phyloP scores from a whole-genome alignment of 1,140 invertebrate genomes.

The Drosophila ambigua region DNA sequence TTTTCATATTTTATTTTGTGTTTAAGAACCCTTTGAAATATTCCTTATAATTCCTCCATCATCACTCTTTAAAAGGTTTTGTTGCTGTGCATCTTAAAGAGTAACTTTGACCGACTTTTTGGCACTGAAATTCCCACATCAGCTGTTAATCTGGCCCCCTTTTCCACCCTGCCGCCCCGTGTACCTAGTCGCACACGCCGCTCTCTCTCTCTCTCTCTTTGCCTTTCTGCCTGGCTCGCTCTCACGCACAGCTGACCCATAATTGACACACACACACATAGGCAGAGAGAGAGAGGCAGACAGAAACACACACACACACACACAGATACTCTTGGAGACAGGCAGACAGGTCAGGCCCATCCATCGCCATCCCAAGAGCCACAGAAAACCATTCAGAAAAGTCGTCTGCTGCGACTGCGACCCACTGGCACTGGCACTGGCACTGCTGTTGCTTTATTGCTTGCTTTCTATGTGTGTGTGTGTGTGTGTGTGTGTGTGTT shows the following conservation, averaged over 20 bases:
- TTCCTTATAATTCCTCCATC: not conserved
- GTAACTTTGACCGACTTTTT: slow-evolving; percentile 40
- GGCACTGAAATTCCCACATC: slow-evolving; percentile 41
- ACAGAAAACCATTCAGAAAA: slow-evolving; percentile 58
- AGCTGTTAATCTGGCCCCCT: slow-evolving; percentile 32
- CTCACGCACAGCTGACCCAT: slow-evolving; percentile 80
- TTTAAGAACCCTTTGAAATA: too few relatives aligned
- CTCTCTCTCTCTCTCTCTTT: slow-evolving; percentile 12
- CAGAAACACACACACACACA: slow-evolving; percentile 38
- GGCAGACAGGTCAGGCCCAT: slow-evolving; percentile 26
- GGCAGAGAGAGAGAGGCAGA: slow-evolving; percentile 33
- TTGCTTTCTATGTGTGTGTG: slow-evolving; percentile 29
- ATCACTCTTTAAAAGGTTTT: not conserved
- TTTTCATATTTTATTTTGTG: too few relatives aligned
- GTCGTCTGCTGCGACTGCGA: slow-evolving; percentile 37
- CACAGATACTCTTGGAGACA: slow-evolving; percentile 28
- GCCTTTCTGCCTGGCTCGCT: slow-evolving; percentile 24
- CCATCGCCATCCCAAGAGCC: slow-evolving; percentile 14
- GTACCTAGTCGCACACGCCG: slow-evolving; percentile 1
- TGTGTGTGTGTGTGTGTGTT: slow-evolving; percentile 35
- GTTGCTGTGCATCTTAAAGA: slow-evolving; percentile 9
- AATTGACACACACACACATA: slow-evolving; percentile 58
- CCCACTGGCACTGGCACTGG: slow-evolving; percentile 44
- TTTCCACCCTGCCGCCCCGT: slow-evolving; percentile 15
- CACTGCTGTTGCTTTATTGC: slow-evolving; percentile 66